Conservation (phyloP, 2,113 vertebrate species). For the Coregonus clupeaformis region DNA sequence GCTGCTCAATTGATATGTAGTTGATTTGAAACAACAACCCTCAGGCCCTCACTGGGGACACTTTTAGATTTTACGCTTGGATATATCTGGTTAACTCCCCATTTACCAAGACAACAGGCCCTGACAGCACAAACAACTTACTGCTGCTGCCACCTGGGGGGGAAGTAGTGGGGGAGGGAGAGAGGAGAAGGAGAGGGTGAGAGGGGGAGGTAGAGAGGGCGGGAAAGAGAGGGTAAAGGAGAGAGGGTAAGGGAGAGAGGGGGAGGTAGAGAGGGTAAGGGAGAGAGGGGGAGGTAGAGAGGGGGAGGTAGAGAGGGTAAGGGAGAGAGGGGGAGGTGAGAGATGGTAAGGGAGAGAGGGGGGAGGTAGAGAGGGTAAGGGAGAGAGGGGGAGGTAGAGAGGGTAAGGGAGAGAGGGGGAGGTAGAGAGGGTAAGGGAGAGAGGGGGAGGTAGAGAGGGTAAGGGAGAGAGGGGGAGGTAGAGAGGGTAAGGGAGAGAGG, state of each 20-base stretch:
- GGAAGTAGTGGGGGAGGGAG: not conserved
- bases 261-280: not conserved
- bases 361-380: no score
- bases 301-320: no score
- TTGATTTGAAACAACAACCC: conserved; percentile 97
- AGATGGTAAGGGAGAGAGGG: no score
- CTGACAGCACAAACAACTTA: conserved; percentile 83
- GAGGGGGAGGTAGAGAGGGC: not conserved
- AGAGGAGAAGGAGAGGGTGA: no score
- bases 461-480: no score
- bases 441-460: no score
- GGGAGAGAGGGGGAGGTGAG: no score
- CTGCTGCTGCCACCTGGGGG: conserved; percentile 1
- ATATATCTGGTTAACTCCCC: conserved; percentile 99
- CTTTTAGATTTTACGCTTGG: conserved; percentile 99
- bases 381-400: no score
- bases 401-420: no score
- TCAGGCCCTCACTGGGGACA: conserved; percentile 89
- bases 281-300: not conserved
- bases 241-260: not conserved
- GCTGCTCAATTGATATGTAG: conserved; percentile 97
- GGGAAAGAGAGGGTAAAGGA: not conserved
- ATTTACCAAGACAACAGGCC: conserved; percentile 92
- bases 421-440: no score
- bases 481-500: no score